A percentile compares a stretch with the other conserved stretches of the same genome.
Conservation (phyloP, 2,888 invertebrate species). For the Ernsta delagoae region DNA sequence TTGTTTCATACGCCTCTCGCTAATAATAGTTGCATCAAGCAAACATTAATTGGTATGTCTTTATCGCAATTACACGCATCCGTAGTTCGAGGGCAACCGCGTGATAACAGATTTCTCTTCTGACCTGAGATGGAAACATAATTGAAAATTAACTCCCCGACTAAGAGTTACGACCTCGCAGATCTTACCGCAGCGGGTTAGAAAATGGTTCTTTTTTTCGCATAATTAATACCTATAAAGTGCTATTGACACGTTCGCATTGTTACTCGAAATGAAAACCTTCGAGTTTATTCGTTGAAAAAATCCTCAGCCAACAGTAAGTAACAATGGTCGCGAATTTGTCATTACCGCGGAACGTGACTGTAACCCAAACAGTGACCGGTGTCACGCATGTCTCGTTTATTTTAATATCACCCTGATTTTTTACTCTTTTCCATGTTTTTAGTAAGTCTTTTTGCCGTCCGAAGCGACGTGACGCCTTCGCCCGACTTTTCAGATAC, state of each 20-base stretch:
- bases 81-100: slow-evolving; percentile 72
- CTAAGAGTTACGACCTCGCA: slow-evolving; percentile 55
- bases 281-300: slow-evolving; percentile 61
- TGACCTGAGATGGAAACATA: slow-evolving; percentile 71
- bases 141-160: slow-evolving; percentile 68
- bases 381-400: slow-evolving; percentile 63
- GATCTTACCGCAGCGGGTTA: slow-evolving; percentile 40
- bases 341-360: slow-evolving; percentile 78
- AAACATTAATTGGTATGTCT: slow-evolving; percentile 70
- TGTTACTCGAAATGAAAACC: slow-evolving; percentile 71
- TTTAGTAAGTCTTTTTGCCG: slow-evolving; percentile 55
- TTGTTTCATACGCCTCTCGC: slow-evolving; percentile 50
- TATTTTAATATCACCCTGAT: slow-evolving; percentile 74
- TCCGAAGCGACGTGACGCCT: slow-evolving; percentile 65
- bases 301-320: slow-evolving; percentile 62
- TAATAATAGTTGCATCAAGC: slow-evolving; percentile 67
- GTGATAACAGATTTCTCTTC: slow-evolving; percentile 75
- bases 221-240: slow-evolving; percentile 72
- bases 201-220: slow-evolving; percentile 48
- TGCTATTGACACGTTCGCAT: slow-evolving; percentile 75
- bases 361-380: slow-evolving; percentile 67
- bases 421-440: slow-evolving; percentile 69
- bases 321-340: slow-evolving; percentile 76
- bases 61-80: slow-evolving; percentile 82
- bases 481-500: slow-evolving; percentile 55